Evolutionary conservation across 2,797 vertebrate genomes (phyloP), one percentile per base, ranked within the genome.

Genomic region (Coilia nasus): DNA sequence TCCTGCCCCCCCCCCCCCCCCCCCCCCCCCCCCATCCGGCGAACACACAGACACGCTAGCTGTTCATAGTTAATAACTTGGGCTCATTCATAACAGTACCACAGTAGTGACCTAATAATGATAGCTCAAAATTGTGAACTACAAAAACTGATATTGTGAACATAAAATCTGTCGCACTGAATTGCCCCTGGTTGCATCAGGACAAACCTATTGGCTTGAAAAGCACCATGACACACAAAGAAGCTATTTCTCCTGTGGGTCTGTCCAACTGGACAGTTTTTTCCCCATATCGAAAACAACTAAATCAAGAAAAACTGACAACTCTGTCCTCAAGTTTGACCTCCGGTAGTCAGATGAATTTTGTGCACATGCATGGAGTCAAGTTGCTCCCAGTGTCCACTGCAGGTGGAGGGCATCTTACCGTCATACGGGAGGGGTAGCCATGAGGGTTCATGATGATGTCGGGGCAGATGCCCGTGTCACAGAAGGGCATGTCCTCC

Each of bases 381-480:
- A 35, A 31, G 31, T 4, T 7, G 6, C 3, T 11, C 31, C 7
- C 25, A 28, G 35, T 41, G 35, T 21, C 19, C 17, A 19, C 3
- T 59, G 17, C 25, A 64, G 23, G 23, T 11, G 11, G 9, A 71
- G 64, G 64, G 25, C 25, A 31, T 35, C 35, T 90, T 92, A 99
- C 98, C 95, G 98, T 99, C 98, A 99, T 99, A 92, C 98, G 97
- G 0, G 98, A 99, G 83, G 98, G 98, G 93, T 97, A 99, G 88
- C 98, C 98, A 0, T 99, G 98, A 87, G 98, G 98, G 94, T 99
- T 99, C 98, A 99, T 99, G 91, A 99, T 99, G 91, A 99, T 99
- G 89, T 99, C 98, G 0, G 98, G 98, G 89, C 98, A 99, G 94
- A 99, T 98, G 83, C 98, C 98, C 0, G 97, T 94, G 90, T 99